These are phyloP conservation scores for Leptatherina wallacei DNA, from an alignment of 2,797 vertebrate genomes.

Conservation along the genomic window DNA sequence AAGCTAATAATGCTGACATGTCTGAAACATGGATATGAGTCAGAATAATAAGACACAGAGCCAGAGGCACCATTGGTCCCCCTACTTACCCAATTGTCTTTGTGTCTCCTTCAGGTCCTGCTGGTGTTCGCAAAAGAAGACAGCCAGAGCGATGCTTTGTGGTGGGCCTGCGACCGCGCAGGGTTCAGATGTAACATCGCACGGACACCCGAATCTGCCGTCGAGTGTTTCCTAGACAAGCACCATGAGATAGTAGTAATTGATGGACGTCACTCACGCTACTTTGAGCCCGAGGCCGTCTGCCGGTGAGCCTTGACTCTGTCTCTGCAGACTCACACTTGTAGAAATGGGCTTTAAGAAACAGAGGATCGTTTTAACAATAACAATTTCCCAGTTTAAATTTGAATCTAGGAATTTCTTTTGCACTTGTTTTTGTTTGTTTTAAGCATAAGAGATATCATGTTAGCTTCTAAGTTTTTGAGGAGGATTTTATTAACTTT, in stretches of 20 bases:
- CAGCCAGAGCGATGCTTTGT: constrained; percentile 94
- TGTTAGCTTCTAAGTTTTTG: no score
- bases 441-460: no score
- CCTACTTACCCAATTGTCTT: constrained; percentile 9
- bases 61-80: background rate
- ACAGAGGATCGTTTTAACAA: no score
- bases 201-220: constrained; percentile 90
- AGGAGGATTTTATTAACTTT: no score
- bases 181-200: constrained; percentile 92
- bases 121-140: constrained; percentile 96
- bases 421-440: no score
- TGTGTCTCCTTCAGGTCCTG: constrained; percentile 86
- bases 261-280: constrained; percentile 88
- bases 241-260: constrained; percentile 95
- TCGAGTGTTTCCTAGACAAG: constrained; percentile 94
- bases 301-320: constrained; percentile 85
- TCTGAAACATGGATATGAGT: background rate
- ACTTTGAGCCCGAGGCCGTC: constrained; percentile 90
- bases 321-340: background rate
- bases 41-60: background rate
- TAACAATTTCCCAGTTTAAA: no score
- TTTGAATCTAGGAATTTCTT: no score
- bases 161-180: constrained; percentile 96
- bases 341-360: no score
- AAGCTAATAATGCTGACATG: background rate